Evolutionary conservation across 2,888 invertebrate species (phyloP).

Genomic region (Drosophila melanosoma): DNA sequence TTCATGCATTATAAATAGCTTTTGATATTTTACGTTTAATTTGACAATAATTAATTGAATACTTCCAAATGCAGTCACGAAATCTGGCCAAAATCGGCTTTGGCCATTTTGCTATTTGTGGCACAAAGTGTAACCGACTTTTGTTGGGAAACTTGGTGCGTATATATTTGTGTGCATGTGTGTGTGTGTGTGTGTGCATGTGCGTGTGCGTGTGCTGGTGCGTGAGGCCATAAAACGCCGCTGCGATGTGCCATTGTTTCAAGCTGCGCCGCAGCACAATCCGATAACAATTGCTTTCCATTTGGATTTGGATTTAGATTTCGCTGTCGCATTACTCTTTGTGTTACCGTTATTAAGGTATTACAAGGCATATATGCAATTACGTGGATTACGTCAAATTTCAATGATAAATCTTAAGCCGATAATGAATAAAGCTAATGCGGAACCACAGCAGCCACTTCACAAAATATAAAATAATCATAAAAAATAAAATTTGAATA

Average conservation of each 20-base stretch:
- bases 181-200: background rate
- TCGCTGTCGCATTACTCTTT: slow-evolving; percentile 3
- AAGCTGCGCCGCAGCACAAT: slow-evolving; percentile 17
- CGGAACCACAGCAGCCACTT: background rate
- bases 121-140: slow-evolving; percentile 32
- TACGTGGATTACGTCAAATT: background rate
- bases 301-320: slow-evolving; percentile 17
- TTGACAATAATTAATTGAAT: slow-evolving; percentile 72
- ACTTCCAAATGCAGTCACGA: slow-evolving; percentile 33
- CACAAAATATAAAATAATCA: background rate
- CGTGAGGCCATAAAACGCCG: slow-evolving; percentile 34
- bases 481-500: no score
- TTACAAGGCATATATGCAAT: background rate
- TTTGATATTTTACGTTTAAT: slow-evolving; percentile 72
- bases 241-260: slow-evolving; percentile 36
- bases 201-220: slow-evolving; percentile 19
- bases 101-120: slow-evolving; percentile 27
- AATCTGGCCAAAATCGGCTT: slow-evolving; percentile 20
- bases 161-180: background rate
- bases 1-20: slow-evolving; percentile 50
- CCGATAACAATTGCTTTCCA: slow-evolving; percentile 19
- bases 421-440: background rate
- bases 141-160: background rate
- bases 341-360: slow-evolving; percentile 4
- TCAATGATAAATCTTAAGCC: background rate